Evolutionary conservation across 2,888 invertebrate species (phyloP), one percentile per base, ranked within the genome.

Genomic region (Meganola albula): DNA sequence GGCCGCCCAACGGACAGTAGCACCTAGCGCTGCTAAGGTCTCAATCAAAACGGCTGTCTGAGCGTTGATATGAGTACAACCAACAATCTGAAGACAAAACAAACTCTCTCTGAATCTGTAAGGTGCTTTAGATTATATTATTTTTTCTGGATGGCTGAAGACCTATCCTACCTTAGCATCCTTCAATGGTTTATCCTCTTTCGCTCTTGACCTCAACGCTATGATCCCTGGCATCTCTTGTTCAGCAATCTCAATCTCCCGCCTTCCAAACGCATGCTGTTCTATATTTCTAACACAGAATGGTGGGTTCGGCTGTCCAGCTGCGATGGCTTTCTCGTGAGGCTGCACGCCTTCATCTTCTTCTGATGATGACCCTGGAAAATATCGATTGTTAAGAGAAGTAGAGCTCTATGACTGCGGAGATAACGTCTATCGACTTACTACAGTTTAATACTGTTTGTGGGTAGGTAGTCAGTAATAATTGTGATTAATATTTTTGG

Each of bases 141-240:
- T n/a, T n/a, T n/a, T n/a, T n/a, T n/a, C n/a, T n/a, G n/a, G n/a
- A n/a, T n/a, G n/a, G n/a, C 6, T 16, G 6, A 16, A 6, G 4
- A 6, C 16, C 4, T 16, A n/a, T 7, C 25, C 3, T 44, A 90
- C 89, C 86, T 95, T 96, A 7, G 98, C 98, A 71, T 97, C 97
- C 71, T 95, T 94, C 53, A 99, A 74, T 0, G 98, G 98, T 63
- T 97, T 97, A 63, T 98, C 98, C 33, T 97, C 96, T 31, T 92
- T 90, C 1, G 98, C 98, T 41, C 98, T 88, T 58, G 95, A 95
- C 30, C 98, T 88, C 49, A 99, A 78, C 1, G 98, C 97, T 92
- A 98, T 96, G 39, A 99, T 95, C 0, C 98, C 98, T 0, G 98
- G 97, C 98, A 99, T 99, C 88, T 99, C 98, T 86, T 98, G 98